Evolutionary conservation across 2,888 invertebrate species (phyloP).

Genomic region (Clistopyga incitator): DNA sequence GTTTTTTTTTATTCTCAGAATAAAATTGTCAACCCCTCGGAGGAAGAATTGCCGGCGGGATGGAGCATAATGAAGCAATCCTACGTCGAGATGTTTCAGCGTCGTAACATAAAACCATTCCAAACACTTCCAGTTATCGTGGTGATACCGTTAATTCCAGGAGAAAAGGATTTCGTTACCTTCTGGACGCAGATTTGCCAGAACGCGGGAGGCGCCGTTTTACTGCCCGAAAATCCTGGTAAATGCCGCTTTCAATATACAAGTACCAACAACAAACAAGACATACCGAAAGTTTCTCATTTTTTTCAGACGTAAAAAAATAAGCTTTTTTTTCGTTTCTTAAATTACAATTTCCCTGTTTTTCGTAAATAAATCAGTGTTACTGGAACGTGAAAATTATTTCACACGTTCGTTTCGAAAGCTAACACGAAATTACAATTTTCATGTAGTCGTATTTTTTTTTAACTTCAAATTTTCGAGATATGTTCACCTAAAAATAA

Average conservation of each 20-base stretch:
- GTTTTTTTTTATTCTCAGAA: slow-evolving; percentile 72
- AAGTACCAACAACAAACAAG: too few species aligned
- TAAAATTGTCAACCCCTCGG: slow-evolving; percentile 83
- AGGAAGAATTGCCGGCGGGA: slow-evolving; percentile 87
- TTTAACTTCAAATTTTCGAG: too few species aligned
- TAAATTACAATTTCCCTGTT: too few species aligned
- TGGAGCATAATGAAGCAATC: slow-evolving; percentile 85
- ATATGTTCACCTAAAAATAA: too few species aligned
- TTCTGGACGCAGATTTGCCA: slow-evolving; percentile 88
- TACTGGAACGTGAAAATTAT: too few species aligned
- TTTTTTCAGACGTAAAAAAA: too few species aligned
- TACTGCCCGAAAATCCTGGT: slow-evolving; percentile 77
- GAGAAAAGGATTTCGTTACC: slow-evolving; percentile 85
- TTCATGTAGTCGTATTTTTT: too few species aligned
- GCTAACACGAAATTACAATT: too few species aligned
- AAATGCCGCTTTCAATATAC: slow-evolving; percentile 26
- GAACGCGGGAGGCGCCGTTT: slow-evolving; percentile 84
- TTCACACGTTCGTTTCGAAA: too few species aligned
- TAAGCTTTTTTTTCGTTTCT: too few species aligned
- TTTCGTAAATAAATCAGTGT: too few species aligned
- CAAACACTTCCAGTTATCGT: slow-evolving; percentile 73
- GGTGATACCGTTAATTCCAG: slow-evolving; percentile 79
- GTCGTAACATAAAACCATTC: slow-evolving; percentile 76
- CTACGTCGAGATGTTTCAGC: slow-evolving; percentile 83
- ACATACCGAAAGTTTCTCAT: too few species aligned